A percentile compares a stretch with the other conserved stretches of the same genome.
These are phyloP conservation scores for Phymatocera aterrima DNA, from an alignment of 2,888 invertebrate species.

Conservation along the genomic window DNA sequence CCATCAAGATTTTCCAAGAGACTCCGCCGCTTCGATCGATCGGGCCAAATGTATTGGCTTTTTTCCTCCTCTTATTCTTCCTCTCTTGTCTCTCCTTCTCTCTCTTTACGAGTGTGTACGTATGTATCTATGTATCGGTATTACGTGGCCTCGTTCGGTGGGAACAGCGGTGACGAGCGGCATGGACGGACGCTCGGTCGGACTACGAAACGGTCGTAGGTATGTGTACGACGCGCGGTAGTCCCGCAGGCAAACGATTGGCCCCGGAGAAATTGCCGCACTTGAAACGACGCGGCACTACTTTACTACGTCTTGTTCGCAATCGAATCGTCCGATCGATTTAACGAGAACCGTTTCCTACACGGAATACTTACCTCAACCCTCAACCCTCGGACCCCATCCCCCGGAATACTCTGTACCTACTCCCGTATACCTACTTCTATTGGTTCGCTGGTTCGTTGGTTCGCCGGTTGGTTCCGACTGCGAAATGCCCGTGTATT, in stretches of 20 bases:
- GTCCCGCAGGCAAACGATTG: conserved; percentile 1
- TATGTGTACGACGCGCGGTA: too few species aligned
- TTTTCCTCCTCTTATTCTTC: too few species aligned
- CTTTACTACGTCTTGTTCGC: conserved; percentile 40
- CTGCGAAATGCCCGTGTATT: too few species aligned
- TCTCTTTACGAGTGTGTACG: conserved; percentile 10
- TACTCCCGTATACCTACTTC: background rate
- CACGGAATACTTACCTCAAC: background rate
- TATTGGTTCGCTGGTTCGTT: too few species aligned
- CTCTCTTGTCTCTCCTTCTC: too few species aligned
- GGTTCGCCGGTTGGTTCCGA: too few species aligned
- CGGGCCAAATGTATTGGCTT: conserved; percentile 56
- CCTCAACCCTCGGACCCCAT: too few species aligned
- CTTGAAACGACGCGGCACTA: conserved; percentile 12
- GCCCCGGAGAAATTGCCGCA: conserved; percentile 30
- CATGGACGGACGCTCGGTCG: background rate
- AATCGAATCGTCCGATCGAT: conserved; percentile 39
- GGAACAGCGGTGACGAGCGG: background rate
- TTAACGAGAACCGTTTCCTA: conserved; percentile 13
- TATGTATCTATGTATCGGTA: background rate
- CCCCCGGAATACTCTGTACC: background rate
- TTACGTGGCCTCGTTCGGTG: background rate
- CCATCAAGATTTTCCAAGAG: conserved; percentile 49
- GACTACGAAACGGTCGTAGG: too few species aligned
- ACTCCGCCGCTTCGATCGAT: conserved; percentile 57